Conservation (phyloP, 2,797 vertebrate species). For the Brotula barbata region DNA sequence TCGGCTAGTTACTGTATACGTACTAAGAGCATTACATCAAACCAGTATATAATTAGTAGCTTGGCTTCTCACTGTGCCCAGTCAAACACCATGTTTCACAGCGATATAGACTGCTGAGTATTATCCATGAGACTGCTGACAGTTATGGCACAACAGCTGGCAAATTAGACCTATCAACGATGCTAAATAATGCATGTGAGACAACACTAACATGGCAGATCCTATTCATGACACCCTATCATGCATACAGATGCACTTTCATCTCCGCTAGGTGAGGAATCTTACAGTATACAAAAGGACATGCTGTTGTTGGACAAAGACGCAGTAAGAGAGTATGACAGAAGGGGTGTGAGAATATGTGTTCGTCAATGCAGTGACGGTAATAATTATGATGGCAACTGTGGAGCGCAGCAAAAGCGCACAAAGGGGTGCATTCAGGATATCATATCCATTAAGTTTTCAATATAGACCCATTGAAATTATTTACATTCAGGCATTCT, state of each 20-base stretch:
- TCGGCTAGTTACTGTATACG: conserved; percentile 61
- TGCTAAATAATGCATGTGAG: conserved; percentile 80
- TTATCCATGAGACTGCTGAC: conserved; percentile 73
- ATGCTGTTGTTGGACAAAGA: conserved; percentile 46
- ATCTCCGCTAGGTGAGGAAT: conserved; percentile 73
- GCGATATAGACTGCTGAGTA: conserved; percentile 72
- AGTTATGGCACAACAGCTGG: conserved; percentile 79
- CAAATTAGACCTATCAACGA: conserved; percentile 79
- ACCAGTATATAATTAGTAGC: conserved; percentile 62
- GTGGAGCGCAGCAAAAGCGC: conserved; percentile 19
- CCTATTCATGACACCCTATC: conserved; percentile 76
- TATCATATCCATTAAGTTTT: conserved; percentile 51
- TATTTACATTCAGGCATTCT: conserved; percentile 39
- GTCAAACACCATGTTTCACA: conserved; percentile 67
- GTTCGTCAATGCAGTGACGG: conserved; percentile 48
- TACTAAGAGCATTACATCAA: conserved; percentile 59
- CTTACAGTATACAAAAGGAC: conserved; percentile 68
- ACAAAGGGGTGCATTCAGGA: conserved; percentile 40
- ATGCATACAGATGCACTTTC: conserved; percentile 69
- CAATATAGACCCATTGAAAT: conserved; percentile 38
- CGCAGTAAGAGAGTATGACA: conserved; percentile 43
- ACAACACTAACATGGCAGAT: conserved; percentile 78
- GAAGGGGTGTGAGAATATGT: conserved; percentile 67
- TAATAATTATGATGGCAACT: conserved; percentile 57
- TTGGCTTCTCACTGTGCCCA: conserved; percentile 71